Evolutionary conservation across 2,888 invertebrate genomes (phyloP), one percentile per base, ranked within the genome.

Genomic region (Orthosia gracilis): DNA sequence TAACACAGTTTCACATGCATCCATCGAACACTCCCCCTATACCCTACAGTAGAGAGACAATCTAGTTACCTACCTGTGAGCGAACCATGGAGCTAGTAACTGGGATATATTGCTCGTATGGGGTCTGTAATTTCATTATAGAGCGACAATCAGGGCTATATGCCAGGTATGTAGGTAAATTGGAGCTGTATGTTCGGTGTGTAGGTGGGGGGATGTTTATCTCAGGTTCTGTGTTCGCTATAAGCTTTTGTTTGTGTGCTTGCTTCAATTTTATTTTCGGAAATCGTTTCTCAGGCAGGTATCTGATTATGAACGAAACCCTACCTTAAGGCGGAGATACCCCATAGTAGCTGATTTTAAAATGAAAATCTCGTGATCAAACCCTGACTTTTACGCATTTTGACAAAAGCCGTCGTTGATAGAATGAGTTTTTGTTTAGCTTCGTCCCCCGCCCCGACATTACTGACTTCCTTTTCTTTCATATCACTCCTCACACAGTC

Each of bases 121-220:
- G 78, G 58, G 58, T 52, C 57, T 31, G 7, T 74, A 59, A 74
- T 74, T 69, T 17, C 2, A 2, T 74, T 74, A 74, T 47, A 15
- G 23, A 47, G 23, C 13, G 69, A 69, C 74, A 78, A 52, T 69
- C 78, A 69, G 13, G 45, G 45, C 49, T 26, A 57, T 26, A 2
- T 50, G 40, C 74, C 1, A 40, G 0, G 1, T 9, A 31, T 47
- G 15, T 15, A 70, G 26, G 26, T 70, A 18, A 45, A n/a, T 40
- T 4, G 3, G 26, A 26, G 49, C 23, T 4, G 1, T 40, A 3
- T 17, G 23, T 2, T 26, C 1, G 26, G 26, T 26, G 3, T 11
- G 52, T 17, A 55, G 15, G 23, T 21, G 13, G 5, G 23, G 11
- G 54, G 40, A 12, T 17, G 21, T 55, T 31, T 11, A 17, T 52